These are phyloP conservation scores for Phycodurus eques DNA, from an alignment of 2,113 vertebrate species.

Conservation along the genomic window DNA sequence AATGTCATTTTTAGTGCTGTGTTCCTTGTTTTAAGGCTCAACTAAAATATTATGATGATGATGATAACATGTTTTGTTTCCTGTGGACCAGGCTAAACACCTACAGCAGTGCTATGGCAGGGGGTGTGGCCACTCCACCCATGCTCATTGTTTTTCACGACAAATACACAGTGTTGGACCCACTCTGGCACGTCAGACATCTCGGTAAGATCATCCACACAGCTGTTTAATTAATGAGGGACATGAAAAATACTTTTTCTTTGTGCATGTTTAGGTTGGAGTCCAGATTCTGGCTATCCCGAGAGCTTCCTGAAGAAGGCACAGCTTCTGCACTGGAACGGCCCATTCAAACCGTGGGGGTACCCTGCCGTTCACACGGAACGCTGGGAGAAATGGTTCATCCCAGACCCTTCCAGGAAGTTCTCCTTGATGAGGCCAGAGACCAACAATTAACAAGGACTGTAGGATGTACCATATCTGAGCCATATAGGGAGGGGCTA, in stretches of 20 bases:
- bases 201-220: slow-evolving; percentile 76
- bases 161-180: slow-evolving; percentile 83
- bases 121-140: slow-evolving; percentile 89
- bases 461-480: slow-evolving; percentile 28
- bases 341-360: slow-evolving; percentile 92
- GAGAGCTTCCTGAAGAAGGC: slow-evolving; percentile 84
- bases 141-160: slow-evolving; percentile 94
- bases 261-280: slow-evolving; percentile 79
- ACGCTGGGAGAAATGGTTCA: slow-evolving; percentile 93
- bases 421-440: slow-evolving; percentile 80
- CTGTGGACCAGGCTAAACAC: slow-evolving; percentile 80
- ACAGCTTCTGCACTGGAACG: slow-evolving; percentile 92
- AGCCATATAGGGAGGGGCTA: neutral
- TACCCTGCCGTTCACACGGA: slow-evolving; percentile 84
- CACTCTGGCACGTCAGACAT: slow-evolving; percentile 90
- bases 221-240: neutral
- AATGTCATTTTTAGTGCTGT: too few relatives aligned
- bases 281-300: slow-evolving; percentile 82
- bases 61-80: neutral
- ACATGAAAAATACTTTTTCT: neutral
- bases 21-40: too few relatives aligned
- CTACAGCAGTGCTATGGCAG: slow-evolving; percentile 91
- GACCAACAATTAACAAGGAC: slow-evolving; percentile 25
- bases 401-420: slow-evolving; percentile 86
- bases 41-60: too few relatives aligned